These are phyloP conservation scores for Coracopsis vasa DNA, from an alignment of 2,113 vertebrate genomes.

Conservation along the genomic window DNA sequence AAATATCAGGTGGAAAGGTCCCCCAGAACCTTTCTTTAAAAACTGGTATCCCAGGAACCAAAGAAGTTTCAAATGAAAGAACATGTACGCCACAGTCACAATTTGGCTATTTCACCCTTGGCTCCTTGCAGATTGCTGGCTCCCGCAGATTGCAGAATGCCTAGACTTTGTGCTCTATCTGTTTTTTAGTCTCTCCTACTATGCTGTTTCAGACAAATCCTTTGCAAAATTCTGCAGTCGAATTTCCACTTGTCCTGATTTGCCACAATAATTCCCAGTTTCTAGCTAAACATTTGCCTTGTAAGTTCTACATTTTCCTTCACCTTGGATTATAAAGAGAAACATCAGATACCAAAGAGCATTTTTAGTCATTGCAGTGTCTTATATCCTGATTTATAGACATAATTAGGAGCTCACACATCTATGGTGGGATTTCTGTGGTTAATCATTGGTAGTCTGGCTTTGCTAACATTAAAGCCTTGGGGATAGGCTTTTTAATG, in stretches of 20 bases:
- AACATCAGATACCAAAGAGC: neutral
- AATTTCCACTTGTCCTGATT: neutral
- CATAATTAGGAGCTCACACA: neutral
- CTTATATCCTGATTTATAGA: neutral
- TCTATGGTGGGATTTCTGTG: neutral
- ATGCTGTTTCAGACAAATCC: neutral
- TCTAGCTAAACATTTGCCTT: neutral
- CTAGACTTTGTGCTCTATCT: neutral
- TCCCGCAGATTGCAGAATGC: neutral
- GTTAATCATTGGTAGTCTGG: neutral
- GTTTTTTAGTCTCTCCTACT: neutral
- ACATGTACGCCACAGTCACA: neutral
- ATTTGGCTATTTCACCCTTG: neutral
- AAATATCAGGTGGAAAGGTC: neutral
- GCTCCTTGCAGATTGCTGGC: neutral
- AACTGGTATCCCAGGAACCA: neutral
- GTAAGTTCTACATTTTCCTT: neutral
- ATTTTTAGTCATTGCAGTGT: neutral
- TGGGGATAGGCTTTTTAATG: neutral
- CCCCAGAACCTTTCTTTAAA: neutral
- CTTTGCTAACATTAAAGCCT: neutral
- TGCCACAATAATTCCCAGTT: neutral
- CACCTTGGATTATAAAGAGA: neutral
- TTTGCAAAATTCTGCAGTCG: neutral
- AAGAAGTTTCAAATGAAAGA: neutral